These are phyloP conservation scores for Agrilus mali DNA, from an alignment of 2,888 invertebrate species.

Conservation along the genomic window DNA sequence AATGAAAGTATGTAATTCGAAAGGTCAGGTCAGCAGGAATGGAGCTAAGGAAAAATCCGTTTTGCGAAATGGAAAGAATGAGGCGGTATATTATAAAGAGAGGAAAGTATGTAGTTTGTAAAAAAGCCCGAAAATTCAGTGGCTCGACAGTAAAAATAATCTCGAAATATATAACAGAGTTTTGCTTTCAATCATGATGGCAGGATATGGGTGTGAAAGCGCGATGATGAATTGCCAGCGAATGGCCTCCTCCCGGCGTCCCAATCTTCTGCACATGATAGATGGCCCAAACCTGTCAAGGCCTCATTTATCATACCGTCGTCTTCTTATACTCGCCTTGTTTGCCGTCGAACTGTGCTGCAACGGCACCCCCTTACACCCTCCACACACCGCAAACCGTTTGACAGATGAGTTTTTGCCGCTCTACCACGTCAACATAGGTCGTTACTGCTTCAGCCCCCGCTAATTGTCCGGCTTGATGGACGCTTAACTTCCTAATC, in stretches of 20 bases:
- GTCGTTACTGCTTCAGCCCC: neutral
- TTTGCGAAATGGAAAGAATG: too few relatives aligned
- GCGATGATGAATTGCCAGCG: constrained; percentile 22
- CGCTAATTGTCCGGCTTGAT: too few relatives aligned
- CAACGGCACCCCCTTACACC: too few relatives aligned
- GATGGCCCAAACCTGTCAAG: constrained; percentile 34
- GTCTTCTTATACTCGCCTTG: too few relatives aligned
- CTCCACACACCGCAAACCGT: too few relatives aligned
- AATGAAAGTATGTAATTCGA: too few relatives aligned
- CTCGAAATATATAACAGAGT: too few relatives aligned
- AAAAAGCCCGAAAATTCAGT: constrained; percentile 11
- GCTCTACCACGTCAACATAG: neutral
- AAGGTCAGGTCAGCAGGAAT: too few relatives aligned
- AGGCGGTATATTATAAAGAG: neutral
- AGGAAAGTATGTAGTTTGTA: constrained; percentile 6
- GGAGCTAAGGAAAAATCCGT: too few relatives aligned
- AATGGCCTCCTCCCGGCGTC: constrained; percentile 27
- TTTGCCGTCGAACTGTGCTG: too few relatives aligned
- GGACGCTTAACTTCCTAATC: too few relatives aligned
- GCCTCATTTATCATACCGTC: constrained; percentile 32
- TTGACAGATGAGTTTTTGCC: neutral
- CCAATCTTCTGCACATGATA: constrained; percentile 36
- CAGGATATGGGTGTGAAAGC: constrained; percentile 12
- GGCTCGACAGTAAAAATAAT: too few relatives aligned
- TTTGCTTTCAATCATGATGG: neutral